phyloP scores from a whole-genome alignment of 1,140 invertebrate species.

The Papilio aristodemus region DNA sequence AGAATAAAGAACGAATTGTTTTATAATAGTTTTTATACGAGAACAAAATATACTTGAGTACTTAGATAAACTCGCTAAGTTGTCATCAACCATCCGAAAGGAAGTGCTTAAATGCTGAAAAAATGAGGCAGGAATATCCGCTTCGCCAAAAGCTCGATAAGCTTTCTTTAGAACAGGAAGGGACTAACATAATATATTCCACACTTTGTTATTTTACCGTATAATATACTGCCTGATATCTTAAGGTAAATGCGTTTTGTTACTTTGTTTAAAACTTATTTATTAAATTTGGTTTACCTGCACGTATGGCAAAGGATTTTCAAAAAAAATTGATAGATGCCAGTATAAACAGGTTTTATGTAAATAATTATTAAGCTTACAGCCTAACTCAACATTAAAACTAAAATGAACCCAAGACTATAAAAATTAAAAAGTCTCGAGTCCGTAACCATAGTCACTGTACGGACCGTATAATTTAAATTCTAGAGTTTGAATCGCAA shows the following conservation, averaged over 20 bases:
- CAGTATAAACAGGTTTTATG: no score
- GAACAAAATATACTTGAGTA: background rate
- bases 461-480: no score
- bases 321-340: no score
- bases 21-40: background rate
- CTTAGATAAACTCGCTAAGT: background rate
- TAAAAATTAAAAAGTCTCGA: no score
- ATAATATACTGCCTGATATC: conserved; percentile 2
- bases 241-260: background rate
- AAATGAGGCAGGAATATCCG: background rate
- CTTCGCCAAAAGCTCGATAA: conserved; percentile 11
- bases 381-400: no score
- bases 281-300: no score
- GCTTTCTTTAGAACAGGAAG: background rate
- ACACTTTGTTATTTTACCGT: background rate
- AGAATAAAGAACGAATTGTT: no score
- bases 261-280: background rate
- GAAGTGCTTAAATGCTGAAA: conserved; percentile 16
- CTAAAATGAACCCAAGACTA: no score
- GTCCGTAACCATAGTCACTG: no score
- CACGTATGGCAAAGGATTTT: no score
- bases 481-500: no score
- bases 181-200: conserved; percentile 1
- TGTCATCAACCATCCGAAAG: background rate
- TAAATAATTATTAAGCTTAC: no score